Evolutionary conservation across 2,888 invertebrate species (phyloP).

Genomic region (Cheilosia grossa): DNA sequence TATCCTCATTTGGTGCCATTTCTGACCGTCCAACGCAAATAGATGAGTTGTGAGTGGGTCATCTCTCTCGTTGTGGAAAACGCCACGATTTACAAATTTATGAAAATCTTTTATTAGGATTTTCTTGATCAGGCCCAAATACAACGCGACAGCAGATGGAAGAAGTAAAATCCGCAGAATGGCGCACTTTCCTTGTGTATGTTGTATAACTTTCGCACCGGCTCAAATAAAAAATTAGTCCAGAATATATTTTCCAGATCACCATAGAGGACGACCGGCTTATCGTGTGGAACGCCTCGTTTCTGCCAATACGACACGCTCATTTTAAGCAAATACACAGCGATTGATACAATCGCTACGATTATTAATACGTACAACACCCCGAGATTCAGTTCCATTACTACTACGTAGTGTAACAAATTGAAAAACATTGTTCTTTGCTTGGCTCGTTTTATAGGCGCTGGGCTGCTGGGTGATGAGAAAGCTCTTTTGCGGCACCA

Average conservation of each 20-base stretch:
- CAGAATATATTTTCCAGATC: neutral
- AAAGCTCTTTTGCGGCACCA: too few species aligned
- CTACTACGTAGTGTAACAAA: slow-evolving; percentile 51
- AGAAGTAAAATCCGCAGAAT: slow-evolving; percentile 80
- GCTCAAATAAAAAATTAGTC: neutral
- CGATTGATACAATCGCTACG: slow-evolving; percentile 3
- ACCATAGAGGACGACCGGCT: slow-evolving; percentile 76
- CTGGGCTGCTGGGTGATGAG: too few species aligned
- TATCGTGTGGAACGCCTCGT: slow-evolving; percentile 76
- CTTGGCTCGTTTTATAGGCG: too few species aligned
- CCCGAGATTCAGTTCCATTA: neutral
- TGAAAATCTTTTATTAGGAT: slow-evolving; percentile 79
- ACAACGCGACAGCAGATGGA: slow-evolving; percentile 78
- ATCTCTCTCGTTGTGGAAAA: slow-evolving; percentile 78
- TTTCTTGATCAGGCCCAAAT: slow-evolving; percentile 79
- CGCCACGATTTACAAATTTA: slow-evolving; percentile 79
- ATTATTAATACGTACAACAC: slow-evolving; percentile 5
- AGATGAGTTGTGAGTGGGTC: slow-evolving; percentile 83
- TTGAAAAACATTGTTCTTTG: too few species aligned
- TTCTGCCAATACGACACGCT: slow-evolving; percentile 75
- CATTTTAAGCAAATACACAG: neutral
- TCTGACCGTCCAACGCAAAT: slow-evolving; percentile 81
- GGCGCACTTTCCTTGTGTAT: slow-evolving; percentile 77
- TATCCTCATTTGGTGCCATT: slow-evolving; percentile 81
- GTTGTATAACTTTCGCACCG: slow-evolving; percentile 75